phyloP scores from a whole-genome alignment of 2,888 invertebrate species.

The Tipula unca region DNA sequence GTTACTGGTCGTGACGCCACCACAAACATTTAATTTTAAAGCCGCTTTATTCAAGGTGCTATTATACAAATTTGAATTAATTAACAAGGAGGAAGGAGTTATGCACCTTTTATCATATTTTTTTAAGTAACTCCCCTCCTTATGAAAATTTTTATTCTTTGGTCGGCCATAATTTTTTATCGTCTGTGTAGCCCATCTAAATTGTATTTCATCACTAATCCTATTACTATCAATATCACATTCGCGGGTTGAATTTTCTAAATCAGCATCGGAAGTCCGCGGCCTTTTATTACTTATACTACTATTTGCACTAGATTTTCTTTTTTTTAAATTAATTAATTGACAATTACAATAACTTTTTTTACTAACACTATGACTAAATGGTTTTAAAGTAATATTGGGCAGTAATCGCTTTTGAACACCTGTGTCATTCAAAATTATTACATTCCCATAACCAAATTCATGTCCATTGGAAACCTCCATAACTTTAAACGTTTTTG shows the following conservation, averaged over 20 bases:
- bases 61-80: constrained; percentile 4
- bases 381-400: background rate
- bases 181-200: background rate
- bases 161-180: background rate
- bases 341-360: background rate
- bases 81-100: constrained; percentile 2
- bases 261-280: background rate
- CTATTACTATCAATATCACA: background rate
- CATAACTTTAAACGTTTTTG: background rate
- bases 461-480: background rate
- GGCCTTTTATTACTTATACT: background rate
- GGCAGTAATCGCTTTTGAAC: background rate
- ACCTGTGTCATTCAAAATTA: background rate
- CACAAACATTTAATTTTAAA: background rate
- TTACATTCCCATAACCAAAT: background rate
- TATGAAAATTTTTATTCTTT: background rate
- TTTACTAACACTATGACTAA: background rate
- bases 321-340: background rate
- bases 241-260: background rate
- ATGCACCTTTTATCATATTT: background rate
- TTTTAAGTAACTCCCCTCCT: background rate
- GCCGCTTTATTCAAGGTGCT: background rate
- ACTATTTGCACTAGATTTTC: background rate
- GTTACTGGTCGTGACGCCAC: background rate
- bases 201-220: background rate